phyloP scores from a whole-genome alignment of 2,888 invertebrate genomes.

The Steinernema hermaphroditum region DNA sequence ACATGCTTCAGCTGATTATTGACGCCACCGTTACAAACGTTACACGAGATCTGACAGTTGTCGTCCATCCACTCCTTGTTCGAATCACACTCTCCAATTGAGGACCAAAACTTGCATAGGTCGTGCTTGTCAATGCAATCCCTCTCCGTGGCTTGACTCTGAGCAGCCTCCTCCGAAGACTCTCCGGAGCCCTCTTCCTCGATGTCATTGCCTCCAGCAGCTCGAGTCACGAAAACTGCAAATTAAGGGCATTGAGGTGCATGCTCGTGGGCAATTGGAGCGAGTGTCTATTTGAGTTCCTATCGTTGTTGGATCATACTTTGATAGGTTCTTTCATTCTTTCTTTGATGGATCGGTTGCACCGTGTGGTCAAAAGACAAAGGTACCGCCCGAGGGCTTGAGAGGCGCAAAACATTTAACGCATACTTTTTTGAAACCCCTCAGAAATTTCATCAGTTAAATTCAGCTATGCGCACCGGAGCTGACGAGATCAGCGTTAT shows the following conservation, averaged over 20 bases:
- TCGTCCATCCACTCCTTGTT: conserved; percentile 65
- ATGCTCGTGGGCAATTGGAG: background rate
- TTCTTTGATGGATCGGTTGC: background rate
- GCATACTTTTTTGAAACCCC: background rate
- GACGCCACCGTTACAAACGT: conserved; percentile 58
- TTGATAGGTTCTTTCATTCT: background rate
- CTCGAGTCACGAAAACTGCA: conserved; percentile 1
- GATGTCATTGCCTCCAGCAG: conserved; percentile 27
- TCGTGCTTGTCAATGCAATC: conserved; percentile 62
- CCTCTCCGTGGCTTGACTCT: conserved; percentile 16
- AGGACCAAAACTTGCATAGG: conserved; percentile 66
- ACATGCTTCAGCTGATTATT: too few species aligned
- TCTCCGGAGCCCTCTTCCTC: conserved; percentile 31
- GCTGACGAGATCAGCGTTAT: background rate
- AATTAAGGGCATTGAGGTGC: background rate
- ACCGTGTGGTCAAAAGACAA: background rate
- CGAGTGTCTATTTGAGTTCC: background rate
- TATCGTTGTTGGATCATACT: background rate
- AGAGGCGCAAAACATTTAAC: background rate
- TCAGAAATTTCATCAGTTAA: too few species aligned
- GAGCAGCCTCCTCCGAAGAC: background rate
- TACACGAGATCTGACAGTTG: conserved; percentile 62
- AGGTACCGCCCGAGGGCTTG: background rate
- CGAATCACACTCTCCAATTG: conserved; percentile 62
- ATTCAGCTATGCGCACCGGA: too few species aligned